Evolutionary conservation across 35 echinoderm and acorn worm species (phyloP), one percentile per base, ranked within the genome.

Genomic region (Acanthaster planci): DNA sequence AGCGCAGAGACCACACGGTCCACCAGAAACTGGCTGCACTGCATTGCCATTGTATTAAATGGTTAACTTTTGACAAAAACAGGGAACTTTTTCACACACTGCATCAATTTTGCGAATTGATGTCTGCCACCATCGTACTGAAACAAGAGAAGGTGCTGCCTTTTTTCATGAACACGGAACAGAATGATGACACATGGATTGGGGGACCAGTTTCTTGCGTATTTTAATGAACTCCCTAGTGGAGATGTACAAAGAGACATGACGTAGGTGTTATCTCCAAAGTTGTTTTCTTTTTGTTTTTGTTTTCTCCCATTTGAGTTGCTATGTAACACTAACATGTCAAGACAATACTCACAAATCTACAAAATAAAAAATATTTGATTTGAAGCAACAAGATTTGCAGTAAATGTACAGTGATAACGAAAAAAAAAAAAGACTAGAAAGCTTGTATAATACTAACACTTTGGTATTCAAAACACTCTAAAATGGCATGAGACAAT

Each of bases 161-260:
- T n/a, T n/a, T n/a, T n/a, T 59, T 59, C 56, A 59, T 14, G 64
- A 72, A 72, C 2, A 72, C 26, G 30, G 30, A 27, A 72, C 42
- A 72, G 64, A 72, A 72, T 14, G 30, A 72, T 1, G 21, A 72
- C 64, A 1, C 26, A 72, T 29, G 14, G 19, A 31, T 72, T 72
- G 64, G 64, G 64, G 64, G 64, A 72, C 64, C 64, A 72, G 10
- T 72, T 72, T 72, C 64, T 72, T 72, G 64, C 64, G 64, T 72
- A 72, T 72, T 72, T 47, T 72, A 72, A 31, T 72, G 64, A 31
- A 0, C 64, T 72, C 64, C 64, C 64, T 72, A 72, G 22, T 8
- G 64, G 64, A 72, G 64, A 26, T 35, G 64, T 34, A 72, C 64
- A 72, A 72, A 72, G 26, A 72, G 23, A 27, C 34, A 72, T 72